Base-by-base conservation (phyloP, 2,888 invertebrate genomes). In the Epistrophella euchroma region DNA sequence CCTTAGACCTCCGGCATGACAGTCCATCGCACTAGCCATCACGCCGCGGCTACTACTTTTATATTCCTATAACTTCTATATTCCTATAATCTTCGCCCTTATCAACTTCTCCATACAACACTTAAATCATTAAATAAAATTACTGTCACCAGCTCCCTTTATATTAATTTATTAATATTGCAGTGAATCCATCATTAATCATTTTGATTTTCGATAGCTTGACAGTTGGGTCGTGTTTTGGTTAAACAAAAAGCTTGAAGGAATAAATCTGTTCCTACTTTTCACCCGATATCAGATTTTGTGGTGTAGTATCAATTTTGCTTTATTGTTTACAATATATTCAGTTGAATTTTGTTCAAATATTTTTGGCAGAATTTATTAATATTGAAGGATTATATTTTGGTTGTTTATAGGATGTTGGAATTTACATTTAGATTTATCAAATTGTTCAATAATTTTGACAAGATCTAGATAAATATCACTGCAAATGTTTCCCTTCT, bases 181-280 rank as follows among this genome's bases (percentile, higher is more conserved):
- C 25, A 72, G 37, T 17, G 72, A 72, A 37, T 66, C 76, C 50
- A 56, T 70, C 76, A 73, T 85, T 76, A 77, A 80, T 85, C 80
- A 85, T 85, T 80, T 72, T 9, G 80, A 68, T 68, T 80, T 60
- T 68, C 47, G 73, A 80, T 85, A 74, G 70, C 78, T 35, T 78
- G 83, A 70, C 83, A 72, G 68, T 64, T 71, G 62, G 78, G 68
- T 73, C 72, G 77, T 82, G 82, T 77, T 77, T 73, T 71, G 77
- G 73, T 60, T 52, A 52, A 72, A 15, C 7, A 47, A 55, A 43
- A 47, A 25, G 15, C n/a, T n/a, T n/a, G n/a, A n/a, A 10, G 11
- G 17, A 11, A 32, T 17, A 35, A 35, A 17, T 35, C 10, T 19
- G 5, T 22, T 15, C 4, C 19, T 15, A 22, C 9, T 22, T 22